Evolutionary conservation across 2,113 vertebrate genomes (phyloP), one percentile per base, ranked within the genome.

Genomic region (Passerina amoena): DNA sequence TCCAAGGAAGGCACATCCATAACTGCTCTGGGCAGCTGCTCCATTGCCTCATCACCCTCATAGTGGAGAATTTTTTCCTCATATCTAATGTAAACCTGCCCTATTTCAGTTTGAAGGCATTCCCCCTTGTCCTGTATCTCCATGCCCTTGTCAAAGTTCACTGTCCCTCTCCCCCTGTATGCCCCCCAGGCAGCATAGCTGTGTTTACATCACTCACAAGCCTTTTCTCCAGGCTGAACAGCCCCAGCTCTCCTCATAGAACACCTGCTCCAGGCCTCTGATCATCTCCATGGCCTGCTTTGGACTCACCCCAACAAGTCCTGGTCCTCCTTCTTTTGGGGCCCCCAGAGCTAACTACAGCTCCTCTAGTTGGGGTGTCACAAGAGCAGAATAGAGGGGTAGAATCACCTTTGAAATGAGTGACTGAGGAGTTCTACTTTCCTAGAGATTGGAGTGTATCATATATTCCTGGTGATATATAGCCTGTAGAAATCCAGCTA

Each of bases 131-230:
- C 13, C 14, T 38, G 0, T 25, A 17, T 7, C 44, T 78, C 24
- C 1, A 0, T n/a, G 28, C 11, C 20, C 11, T n/a, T 25, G 7
- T 38, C 7, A 15, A 33, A 50, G 12, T 33, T 45, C 6, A 12
- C 11, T 45, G 23, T 51, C 23, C 47, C 13, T 48, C 47, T 48
- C 47, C 47, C 37, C 30, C 64, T n/a, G 15, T 12, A 7, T 19
- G 4, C 5, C 16, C 28, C 8, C 21, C 24, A 38, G 64, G 20
- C 22, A 30, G 20, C 12, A 19, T 2, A 9, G 7, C 28, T 65
- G 23, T 1, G 3, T 7, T 71, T 18, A 38, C 14, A 8, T 38
- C 13, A 3, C 42, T 5, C 31, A 12, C 31, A 33, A 50, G 30
- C 38, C 24, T 79, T 59, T 84, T 59, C 24, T 45, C 17, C 37